phyloP scores from a whole-genome alignment of 1,140 invertebrate genomes.

The Drosophila yakuba region DNA sequence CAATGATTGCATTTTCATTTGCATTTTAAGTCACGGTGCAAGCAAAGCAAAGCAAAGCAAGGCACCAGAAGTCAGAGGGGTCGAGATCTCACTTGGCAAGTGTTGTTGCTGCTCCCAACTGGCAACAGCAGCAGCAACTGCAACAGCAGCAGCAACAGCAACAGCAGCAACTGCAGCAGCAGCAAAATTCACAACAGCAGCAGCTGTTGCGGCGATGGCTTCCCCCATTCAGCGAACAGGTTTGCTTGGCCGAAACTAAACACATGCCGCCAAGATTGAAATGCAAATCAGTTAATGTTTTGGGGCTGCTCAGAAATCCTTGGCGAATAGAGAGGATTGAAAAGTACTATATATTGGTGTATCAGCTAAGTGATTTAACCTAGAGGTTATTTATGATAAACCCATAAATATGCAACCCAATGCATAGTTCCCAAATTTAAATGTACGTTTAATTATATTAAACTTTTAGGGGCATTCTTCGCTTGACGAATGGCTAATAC shows the following conservation, averaged over 20 bases:
- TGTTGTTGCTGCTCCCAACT: constrained; percentile 50
- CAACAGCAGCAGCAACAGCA: constrained; percentile 27
- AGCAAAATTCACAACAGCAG: constrained; percentile 21
- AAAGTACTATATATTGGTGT: background rate
- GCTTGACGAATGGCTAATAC: no score
- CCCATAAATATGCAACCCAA: no score
- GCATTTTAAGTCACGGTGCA: constrained; percentile 82
- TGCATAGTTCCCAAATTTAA: no score
- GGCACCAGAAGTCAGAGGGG: constrained; percentile 54
- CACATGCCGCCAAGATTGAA: constrained; percentile 80
- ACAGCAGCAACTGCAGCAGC: constrained; percentile 27
- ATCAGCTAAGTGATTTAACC: background rate
- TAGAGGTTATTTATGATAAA: no score
- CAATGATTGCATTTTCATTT: constrained; percentile 84
- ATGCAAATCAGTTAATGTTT: constrained; percentile 81
- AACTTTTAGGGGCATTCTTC: constrained; percentile 21
- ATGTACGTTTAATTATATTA: no score
- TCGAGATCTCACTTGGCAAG: constrained; percentile 69
- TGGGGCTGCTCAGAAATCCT: constrained; percentile 10
- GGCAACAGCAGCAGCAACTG: constrained; percentile 24
- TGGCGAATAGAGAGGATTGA: constrained; percentile 3
- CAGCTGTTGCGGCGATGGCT: constrained; percentile 49
- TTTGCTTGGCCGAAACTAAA: constrained; percentile 69
- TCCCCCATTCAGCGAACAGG: constrained; percentile 52
- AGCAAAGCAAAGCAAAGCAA: constrained; percentile 42